phyloP scores from a whole-genome alignment of 2,888 invertebrate species.

The Fissipunctia ypsillon region DNA sequence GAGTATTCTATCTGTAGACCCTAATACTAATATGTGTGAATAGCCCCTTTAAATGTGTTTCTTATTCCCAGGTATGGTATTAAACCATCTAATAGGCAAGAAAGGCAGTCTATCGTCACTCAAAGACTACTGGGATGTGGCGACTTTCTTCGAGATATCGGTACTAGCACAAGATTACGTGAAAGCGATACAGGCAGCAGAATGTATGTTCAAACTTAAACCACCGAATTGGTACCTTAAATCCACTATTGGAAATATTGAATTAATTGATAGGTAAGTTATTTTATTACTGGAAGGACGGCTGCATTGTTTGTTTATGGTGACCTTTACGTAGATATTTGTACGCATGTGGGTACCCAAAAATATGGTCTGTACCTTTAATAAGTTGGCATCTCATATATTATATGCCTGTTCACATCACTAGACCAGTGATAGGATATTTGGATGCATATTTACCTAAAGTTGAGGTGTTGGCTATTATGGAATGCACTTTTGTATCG shows the following conservation, averaged over 20 bases:
- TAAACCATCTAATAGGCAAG: conserved; percentile 99
- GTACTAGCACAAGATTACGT: conserved; percentile 99
- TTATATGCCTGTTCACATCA: background rate
- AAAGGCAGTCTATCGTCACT: conserved; percentile 98
- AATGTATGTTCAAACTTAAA: conserved; percentile 97
- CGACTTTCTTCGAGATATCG: conserved; percentile 99
- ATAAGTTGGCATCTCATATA: too few relatives aligned
- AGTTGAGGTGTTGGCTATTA: too few relatives aligned
- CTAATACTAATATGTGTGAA: background rate
- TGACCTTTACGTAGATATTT: too few relatives aligned
- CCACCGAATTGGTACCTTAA: conserved; percentile 98
- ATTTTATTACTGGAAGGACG: background rate
- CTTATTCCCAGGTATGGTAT: conserved; percentile 93
- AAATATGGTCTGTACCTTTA: background rate
- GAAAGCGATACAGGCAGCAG: conserved; percentile 99
- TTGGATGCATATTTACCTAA: too few relatives aligned
- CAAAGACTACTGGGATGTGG: conserved; percentile 99
- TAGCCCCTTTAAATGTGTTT: background rate
- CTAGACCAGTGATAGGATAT: too few relatives aligned
- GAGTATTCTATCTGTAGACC: too few relatives aligned
- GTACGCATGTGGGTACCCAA: background rate
- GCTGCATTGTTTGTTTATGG: background rate
- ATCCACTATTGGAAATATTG: conserved; percentile 98
- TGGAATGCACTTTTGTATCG: too few relatives aligned
- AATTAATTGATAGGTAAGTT: conserved; percentile 94